Conservation (phyloP, 2,797 vertebrate species). For the Manis crassicaudata region DNA sequence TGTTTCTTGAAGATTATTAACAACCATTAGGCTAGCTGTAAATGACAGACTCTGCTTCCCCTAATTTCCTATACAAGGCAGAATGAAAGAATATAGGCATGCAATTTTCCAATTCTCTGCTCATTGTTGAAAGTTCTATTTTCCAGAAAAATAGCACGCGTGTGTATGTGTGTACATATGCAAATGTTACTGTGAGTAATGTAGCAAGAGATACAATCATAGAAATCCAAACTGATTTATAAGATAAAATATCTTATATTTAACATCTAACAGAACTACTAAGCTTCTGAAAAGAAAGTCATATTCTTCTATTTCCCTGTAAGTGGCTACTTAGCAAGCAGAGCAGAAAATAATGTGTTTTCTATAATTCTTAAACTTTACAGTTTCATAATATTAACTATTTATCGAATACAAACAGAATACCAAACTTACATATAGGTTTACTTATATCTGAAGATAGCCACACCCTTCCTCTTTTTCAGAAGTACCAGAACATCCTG, state of each 20-base stretch:
- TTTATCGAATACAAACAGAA: neutral
- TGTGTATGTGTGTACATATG: neutral
- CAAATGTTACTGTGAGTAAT: neutral
- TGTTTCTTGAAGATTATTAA: slow-evolving; percentile 9
- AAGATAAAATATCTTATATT: neutral
- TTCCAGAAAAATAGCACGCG: neutral
- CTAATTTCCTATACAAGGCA: neutral
- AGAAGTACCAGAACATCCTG: neutral
- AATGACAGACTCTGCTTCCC: neutral
- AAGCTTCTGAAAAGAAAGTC: neutral
- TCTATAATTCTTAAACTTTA: neutral
- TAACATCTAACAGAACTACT: neutral
- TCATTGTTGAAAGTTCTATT: neutral
- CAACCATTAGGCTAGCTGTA: neutral
- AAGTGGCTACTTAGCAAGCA: neutral
- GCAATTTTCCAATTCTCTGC: neutral
- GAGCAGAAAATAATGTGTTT: neutral
- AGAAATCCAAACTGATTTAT: neutral
- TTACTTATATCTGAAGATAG: neutral
- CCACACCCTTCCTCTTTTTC: neutral
- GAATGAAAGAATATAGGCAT: neutral
- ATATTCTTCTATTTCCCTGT: neutral
- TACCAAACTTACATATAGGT: neutral
- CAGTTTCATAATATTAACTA: neutral
- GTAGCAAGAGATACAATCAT: neutral